These are phyloP conservation scores for Dynastes maya DNA, from an alignment of 2,888 invertebrate species.

Conservation along the genomic window DNA sequence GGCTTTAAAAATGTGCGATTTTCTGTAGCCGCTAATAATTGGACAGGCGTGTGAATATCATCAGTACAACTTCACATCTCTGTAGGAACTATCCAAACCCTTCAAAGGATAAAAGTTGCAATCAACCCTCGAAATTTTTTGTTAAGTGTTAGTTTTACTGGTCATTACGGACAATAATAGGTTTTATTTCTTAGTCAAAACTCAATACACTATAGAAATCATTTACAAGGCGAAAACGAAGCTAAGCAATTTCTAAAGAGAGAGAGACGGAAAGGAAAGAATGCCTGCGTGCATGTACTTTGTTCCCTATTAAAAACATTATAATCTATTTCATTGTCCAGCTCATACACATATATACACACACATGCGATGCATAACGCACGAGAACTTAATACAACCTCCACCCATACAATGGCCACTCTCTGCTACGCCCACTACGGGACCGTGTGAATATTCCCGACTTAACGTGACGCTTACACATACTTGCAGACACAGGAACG, in stretches of 20 bases:
- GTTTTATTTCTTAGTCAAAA: no score
- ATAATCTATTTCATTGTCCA: constrained; percentile 56
- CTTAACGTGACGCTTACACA: constrained; percentile 48
- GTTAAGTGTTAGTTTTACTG: no score
- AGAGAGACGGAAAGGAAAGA: not conserved
- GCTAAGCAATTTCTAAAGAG: not conserved
- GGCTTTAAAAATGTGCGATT: no score
- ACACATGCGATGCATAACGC: not conserved
- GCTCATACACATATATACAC: not conserved
- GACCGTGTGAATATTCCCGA: constrained; percentile 52
- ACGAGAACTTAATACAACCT: constrained; percentile 50
- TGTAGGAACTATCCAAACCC: no score
- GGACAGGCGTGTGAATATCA: no score
- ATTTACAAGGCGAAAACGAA: not conserved
- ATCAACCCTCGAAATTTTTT: no score
- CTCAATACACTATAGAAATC: not conserved
- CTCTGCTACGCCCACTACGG: constrained; percentile 50
- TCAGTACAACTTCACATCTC: no score
- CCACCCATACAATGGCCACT: constrained; percentile 54
- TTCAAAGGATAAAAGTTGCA: no score
- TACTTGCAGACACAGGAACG: constrained; percentile 12
- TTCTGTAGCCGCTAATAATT: no score
- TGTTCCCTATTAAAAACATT: constrained; percentile 50
- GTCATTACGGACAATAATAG: no score
- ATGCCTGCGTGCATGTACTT: not conserved